A percentile compares a stretch with the other conserved stretches of the same genome.
phyloP scores from a whole-genome alignment of 2,888 invertebrate species.

The Linnaemya tessellans region DNA sequence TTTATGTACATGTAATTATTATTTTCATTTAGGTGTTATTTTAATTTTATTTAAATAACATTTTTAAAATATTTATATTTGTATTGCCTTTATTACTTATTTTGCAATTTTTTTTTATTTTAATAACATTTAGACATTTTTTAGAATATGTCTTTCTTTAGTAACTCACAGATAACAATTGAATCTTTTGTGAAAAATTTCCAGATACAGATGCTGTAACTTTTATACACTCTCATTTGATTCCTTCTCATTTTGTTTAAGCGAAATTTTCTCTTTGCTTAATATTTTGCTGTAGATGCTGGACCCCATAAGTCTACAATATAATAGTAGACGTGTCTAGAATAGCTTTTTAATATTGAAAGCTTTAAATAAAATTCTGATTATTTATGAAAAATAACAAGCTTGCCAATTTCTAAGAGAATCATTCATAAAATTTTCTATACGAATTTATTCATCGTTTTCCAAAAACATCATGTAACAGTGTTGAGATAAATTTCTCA shows the following conservation, averaged over 20 bases:
- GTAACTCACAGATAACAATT: slow-evolving; percentile 71
- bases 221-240: slow-evolving; percentile 50
- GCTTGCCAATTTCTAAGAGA: background rate
- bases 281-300: slow-evolving; percentile 25
- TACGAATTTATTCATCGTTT: background rate
- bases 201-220: slow-evolving; percentile 70
- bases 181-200: slow-evolving; percentile 69
- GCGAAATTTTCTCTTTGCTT: background rate
- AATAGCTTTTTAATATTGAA: slow-evolving; percentile 36
- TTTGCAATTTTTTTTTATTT: slow-evolving; percentile 52
- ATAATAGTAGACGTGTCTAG: slow-evolving; percentile 1
- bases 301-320: background rate
- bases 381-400: background rate
- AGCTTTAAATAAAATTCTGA: slow-evolving; percentile 23
- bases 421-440: background rate
- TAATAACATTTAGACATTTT: slow-evolving; percentile 57
- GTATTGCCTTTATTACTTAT: slow-evolving; percentile 30
- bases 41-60: slow-evolving; percentile 2
- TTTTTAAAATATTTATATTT: background rate
- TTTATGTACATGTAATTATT: background rate
- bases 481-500: slow-evolving; percentile 18
- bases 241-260: slow-evolving; percentile 10
- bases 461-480: background rate
- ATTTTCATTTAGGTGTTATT: background rate
- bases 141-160: slow-evolving; percentile 67